Base-by-base conservation (phyloP, 2,888 invertebrate genomes). In the Yponomeuta plumbellus region DNA sequence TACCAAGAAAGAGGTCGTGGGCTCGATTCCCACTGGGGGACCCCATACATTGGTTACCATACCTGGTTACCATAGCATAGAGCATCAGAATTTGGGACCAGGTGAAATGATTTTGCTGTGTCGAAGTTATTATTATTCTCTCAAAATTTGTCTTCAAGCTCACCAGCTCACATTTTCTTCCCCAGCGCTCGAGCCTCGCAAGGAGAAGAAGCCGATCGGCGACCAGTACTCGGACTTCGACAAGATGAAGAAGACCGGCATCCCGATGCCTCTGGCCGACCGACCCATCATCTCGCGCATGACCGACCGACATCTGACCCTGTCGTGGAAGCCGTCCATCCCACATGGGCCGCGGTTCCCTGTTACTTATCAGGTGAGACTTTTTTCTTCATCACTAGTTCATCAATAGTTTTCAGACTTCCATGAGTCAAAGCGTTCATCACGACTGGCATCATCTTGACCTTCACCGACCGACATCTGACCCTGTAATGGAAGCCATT, bases 401-500 rank as follows among this genome's bases (percentile, higher is more conserved):
- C 34, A 34, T 6, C 34, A 34, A 6, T 5, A 5, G 6, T 34
- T 8, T 8, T 34, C 8, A 8, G 6, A 34, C 34, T 34, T 34
- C 34, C 5, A 6, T 10, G 1, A 34, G 34, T 6, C 8, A 34
- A 34, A 34, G 8, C 34, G 1, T 1, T 8, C 5, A 26, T 26
- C 26, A 2, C 26, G 26, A 5, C 26, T 26, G 26, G 5, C 5
- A 97, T 97, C 77, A 97, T 99, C 76, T 96, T 97, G 21, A 95
- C 97, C 66, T 97, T 98, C 96, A 95, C 97, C 11, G 98, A 98
- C 78, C 93, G 97, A 11, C 94, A 95, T 67, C 93, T 98, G 69
- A 97, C 97, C 0, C 91, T 99, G 11, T 96, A 97, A 0, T 99
- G 99, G 99, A 96, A 95, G 73, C 98, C 98, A 0, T 97, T 97